phyloP scores from a whole-genome alignment of 2,888 invertebrate species.

The Rotaria socialis region DNA sequence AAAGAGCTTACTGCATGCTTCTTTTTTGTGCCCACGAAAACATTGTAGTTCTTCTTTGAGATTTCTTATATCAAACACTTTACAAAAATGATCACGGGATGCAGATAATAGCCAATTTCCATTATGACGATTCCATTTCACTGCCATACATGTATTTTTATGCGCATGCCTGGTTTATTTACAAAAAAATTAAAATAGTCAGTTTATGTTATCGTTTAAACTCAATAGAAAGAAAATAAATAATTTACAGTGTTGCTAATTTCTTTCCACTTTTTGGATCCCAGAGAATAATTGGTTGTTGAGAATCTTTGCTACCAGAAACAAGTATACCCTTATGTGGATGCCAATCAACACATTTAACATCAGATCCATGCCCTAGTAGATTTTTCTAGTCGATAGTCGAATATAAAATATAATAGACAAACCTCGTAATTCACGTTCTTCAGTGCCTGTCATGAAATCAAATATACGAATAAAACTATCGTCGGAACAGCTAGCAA shows the following conservation, averaged over 20 bases:
- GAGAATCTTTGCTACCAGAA: slow-evolving; percentile 97
- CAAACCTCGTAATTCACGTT: slow-evolving; percentile 70
- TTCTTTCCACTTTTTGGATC: slow-evolving; percentile 93
- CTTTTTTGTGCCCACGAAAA: slow-evolving; percentile 97
- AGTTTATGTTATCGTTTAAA: not conserved
- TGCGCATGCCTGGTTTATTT: slow-evolving; percentile 76
- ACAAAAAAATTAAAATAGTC: not conserved
- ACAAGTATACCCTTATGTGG: slow-evolving; percentile 92
- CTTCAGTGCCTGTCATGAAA: slow-evolving; percentile 85
- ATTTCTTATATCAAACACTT: slow-evolving; percentile 93
- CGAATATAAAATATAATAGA: slow-evolving; percentile 38
- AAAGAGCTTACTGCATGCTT: slow-evolving; percentile 67
- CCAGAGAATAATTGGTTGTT: slow-evolving; percentile 98
- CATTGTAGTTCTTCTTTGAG: slow-evolving; percentile 89
- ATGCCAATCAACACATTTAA: slow-evolving; percentile 99
- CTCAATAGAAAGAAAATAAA: not conserved
- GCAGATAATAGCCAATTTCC: slow-evolving; percentile 99
- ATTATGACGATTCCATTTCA: slow-evolving; percentile 91
- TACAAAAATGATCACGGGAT: slow-evolving; percentile 89
- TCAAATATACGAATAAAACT: slow-evolving; percentile 98
- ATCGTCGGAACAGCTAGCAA: slow-evolving; percentile 98
- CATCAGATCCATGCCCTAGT: slow-evolving; percentile 88
- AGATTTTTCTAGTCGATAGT: not conserved
- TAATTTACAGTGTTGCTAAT: slow-evolving; percentile 80
- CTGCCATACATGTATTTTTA: slow-evolving; percentile 97